Evolutionary conservation across 1,140 invertebrate species (phyloP), one percentile per base, ranked within the genome.

Genomic region (Caenorhabditis inopinata): DNA sequence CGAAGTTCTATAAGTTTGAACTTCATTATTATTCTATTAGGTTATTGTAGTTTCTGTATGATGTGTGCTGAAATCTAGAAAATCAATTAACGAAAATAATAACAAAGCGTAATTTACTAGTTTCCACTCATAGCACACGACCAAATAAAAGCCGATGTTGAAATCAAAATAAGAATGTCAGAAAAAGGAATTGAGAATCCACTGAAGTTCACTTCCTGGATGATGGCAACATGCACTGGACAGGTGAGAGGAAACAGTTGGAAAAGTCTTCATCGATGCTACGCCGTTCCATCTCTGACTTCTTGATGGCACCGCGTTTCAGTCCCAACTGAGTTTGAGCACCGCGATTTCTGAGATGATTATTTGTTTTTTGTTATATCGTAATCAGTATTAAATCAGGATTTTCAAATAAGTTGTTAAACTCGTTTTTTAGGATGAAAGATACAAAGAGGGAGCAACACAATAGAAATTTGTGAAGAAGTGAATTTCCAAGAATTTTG

Each of bases 201-300:
- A 68, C 38, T 38, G 32, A 38, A 68, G 29, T 68, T 68, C 38
- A 68, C 32, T 68, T 68, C 58, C 58, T 68, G 58, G 32, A 38
- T 9, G 58, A 68, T 4, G 76, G 76, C 49, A 78, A 21, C 76
- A 78, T 78, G 53, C 76, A 78, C 23, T 78, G 76, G 29, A 78
- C 76, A 45, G 76, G 76, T 14, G 76, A 78, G 45, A 78, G 76
- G 53, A 78, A 78, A 53, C 76, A 78, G 76, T 78, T 78, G 32
- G 76, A 78, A 32, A 78, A 78, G 47, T 78, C 76, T 25, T 78
- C 76, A 47, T 78, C 76, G 35, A 78, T 68, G 42, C 76, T 78
- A 11, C 76, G 32, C 18, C 76, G 32, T 47, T 78, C 76, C 49
- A 78, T 23, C 18, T 78, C 76, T 18, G 58, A 35, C 58, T 68